Conservation (phyloP, 2,797 vertebrate genomes). For the Pipistrellus nathusii region DNA sequence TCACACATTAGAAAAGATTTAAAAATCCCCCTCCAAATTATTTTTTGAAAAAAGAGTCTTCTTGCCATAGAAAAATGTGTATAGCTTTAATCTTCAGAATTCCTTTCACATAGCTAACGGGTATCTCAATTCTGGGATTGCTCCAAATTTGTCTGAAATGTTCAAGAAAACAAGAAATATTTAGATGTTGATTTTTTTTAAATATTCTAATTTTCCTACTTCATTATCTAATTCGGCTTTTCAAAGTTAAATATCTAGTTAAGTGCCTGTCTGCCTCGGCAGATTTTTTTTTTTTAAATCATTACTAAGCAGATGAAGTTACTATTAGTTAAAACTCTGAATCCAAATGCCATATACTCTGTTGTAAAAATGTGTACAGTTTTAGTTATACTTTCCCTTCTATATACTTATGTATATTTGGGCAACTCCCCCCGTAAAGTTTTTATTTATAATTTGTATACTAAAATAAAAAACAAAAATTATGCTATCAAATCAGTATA, state of each 20-base stretch:
- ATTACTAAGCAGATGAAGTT: slow-evolving; percentile 39
- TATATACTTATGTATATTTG: slow-evolving; percentile 17
- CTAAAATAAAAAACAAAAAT: slow-evolving; percentile 39
- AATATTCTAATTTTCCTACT: slow-evolving; percentile 15
- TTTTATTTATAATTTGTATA: slow-evolving; percentile 60
- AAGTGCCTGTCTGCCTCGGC: not conserved
- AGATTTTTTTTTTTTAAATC: not conserved
- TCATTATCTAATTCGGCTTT: slow-evolving; percentile 51
- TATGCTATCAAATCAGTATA: slow-evolving; percentile 75
- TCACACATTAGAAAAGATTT: slow-evolving; percentile 37
- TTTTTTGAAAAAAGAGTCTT: slow-evolving; percentile 38
- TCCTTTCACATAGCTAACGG: slow-evolving; percentile 28
- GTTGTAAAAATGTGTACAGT: not conserved
- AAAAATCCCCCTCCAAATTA: slow-evolving; percentile 1
- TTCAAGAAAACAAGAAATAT: slow-evolving; percentile 51
- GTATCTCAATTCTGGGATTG: slow-evolving; percentile 52
- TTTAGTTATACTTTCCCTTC: slow-evolving; percentile 39
- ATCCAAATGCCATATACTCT: not conserved
- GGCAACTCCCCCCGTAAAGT: not conserved
- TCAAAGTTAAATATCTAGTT: slow-evolving; percentile 51
- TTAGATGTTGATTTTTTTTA: slow-evolving; percentile 31
- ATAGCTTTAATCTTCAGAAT: slow-evolving; percentile 14
- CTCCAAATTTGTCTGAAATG: slow-evolving; percentile 50
- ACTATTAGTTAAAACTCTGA: slow-evolving; percentile 34
- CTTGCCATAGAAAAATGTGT: slow-evolving; percentile 49